These are phyloP conservation scores for Liopterus haemorrhoidalis DNA, from an alignment of 2,888 invertebrate genomes.

Conservation along the genomic window DNA sequence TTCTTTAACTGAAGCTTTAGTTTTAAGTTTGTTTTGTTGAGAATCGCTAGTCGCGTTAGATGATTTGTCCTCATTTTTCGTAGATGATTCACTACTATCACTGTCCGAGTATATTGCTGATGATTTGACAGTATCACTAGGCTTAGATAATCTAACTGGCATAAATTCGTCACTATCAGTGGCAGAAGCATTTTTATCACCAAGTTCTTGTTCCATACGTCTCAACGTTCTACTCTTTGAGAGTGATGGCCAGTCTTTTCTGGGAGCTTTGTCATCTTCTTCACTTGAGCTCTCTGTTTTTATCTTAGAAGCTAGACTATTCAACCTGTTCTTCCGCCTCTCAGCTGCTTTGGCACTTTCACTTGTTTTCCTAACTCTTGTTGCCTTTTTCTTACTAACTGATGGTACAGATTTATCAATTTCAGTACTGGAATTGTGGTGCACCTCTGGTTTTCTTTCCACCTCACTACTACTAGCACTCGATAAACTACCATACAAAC, in stretches of 20 bases:
- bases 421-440: constrained; percentile 55
- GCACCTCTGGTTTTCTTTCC: constrained; percentile 41
- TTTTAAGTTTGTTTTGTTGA: constrained; percentile 62
- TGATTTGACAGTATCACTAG: constrained; percentile 41
- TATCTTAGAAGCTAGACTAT: constrained; percentile 37
- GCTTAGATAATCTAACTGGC: constrained; percentile 53
- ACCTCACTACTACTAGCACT: constrained; percentile 50
- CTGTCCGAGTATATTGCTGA: constrained; percentile 78
- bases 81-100: constrained; percentile 55
- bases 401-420: constrained; percentile 51
- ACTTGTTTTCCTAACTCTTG: constrained; percentile 48
- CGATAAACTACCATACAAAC: constrained; percentile 56
- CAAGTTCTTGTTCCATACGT: constrained; percentile 71
- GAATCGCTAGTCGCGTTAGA: constrained; percentile 62
- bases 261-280: constrained; percentile 50
- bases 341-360: constrained; percentile 37
- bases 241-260: constrained; percentile 44
- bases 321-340: constrained; percentile 39
- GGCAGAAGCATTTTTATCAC: constrained; percentile 55
- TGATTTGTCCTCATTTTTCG: constrained; percentile 55
- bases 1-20: constrained; percentile 81
- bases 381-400: constrained; percentile 47
- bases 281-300: constrained; percentile 58
- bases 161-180: constrained; percentile 77
- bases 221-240: constrained; percentile 57